Conservation (phyloP, 2,113 vertebrate genomes). For the Sciurus niger region DNA sequence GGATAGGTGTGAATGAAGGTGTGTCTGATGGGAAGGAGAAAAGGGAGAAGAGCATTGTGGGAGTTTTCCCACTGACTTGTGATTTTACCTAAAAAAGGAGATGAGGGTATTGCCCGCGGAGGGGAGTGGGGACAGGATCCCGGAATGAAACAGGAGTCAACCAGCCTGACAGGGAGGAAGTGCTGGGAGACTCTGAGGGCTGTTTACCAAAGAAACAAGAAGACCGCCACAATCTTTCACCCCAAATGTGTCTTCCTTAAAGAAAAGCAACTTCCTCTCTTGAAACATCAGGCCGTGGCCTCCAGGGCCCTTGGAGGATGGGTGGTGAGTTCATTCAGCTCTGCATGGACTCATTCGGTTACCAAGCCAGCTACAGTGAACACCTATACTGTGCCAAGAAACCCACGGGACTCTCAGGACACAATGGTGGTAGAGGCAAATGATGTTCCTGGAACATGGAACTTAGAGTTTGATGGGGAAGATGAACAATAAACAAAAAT, state of each 20-base stretch:
- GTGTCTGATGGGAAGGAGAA: neutral
- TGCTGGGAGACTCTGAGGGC: neutral
- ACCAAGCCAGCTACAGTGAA: neutral
- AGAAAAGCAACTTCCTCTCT: constrained; percentile 29
- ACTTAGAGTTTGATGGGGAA: neutral
- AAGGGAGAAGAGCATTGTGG: neutral
- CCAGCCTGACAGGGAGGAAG: neutral
- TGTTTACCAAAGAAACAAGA: neutral
- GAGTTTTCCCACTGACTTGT: neutral
- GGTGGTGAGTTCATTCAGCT: neutral
- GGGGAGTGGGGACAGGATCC: neutral
- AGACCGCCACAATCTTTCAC: neutral
- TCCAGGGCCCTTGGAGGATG: neutral
- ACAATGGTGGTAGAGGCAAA: neutral
- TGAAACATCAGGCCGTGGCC: neutral
- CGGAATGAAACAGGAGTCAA: neutral
- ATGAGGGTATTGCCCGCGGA: neutral
- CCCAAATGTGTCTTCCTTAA: neutral
- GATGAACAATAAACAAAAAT: neutral
- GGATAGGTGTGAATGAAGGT: neutral
- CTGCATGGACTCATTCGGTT: neutral
- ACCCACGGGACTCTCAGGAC: neutral
- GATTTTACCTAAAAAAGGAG: neutral
- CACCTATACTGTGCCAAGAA: rapidly evolving
- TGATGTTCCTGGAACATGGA: neutral